Base-by-base conservation (phyloP, 2,888 invertebrate genomes). In the Caenorhabditis sinica region DNA sequence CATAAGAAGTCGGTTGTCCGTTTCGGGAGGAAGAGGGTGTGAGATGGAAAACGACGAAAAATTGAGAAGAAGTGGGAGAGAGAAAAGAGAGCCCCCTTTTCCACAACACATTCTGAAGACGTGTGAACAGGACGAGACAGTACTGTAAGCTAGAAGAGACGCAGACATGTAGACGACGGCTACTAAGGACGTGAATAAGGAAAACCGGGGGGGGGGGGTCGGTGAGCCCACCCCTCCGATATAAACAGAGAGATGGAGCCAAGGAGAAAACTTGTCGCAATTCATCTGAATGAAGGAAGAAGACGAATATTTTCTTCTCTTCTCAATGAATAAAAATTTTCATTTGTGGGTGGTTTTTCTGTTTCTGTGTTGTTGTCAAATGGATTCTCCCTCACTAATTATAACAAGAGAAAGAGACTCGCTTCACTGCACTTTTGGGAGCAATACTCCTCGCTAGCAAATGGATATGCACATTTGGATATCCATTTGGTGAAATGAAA, bases 181-280 rank as follows among this genome's bases (percentile, higher is more conserved):
- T 58, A 73, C 72, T 49, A 73, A 60, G 66, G 66, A 53, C 53
- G 53, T 53, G 68, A 53, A 36, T 53, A 68, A 68, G 51, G 36
- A 45, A 30, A n/a, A n/a, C n/a, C n/a, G n/a, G n/a, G 20, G 30
- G 33, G 30, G 20, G 25, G 20, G 30, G 23, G 15, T 69, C 68
- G 40, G 20, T 23, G 66, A 51, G 45, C 33, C 17, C n/a, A n/a
- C n/a, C n/a, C n/a, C 45, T 28, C 15, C 28, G 25, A 15, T 25
- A 28, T 56, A 53, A 28, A 69, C 20, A 20, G 49, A 53, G 30
- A 66, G 30, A 66, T 1, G 20, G 8, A 40, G 40, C 40, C 33
- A 11, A n/a, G 40, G 40, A 13, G 30, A n/a, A 45, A 49, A 65
- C 45, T 63, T 63, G 40, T 63, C 23, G 3, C 25, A 0, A 33